Evolutionary conservation across 2,113 vertebrate species (phyloP), one percentile per base, ranked within the genome.

Genomic region (Tringa solitaria): DNA sequence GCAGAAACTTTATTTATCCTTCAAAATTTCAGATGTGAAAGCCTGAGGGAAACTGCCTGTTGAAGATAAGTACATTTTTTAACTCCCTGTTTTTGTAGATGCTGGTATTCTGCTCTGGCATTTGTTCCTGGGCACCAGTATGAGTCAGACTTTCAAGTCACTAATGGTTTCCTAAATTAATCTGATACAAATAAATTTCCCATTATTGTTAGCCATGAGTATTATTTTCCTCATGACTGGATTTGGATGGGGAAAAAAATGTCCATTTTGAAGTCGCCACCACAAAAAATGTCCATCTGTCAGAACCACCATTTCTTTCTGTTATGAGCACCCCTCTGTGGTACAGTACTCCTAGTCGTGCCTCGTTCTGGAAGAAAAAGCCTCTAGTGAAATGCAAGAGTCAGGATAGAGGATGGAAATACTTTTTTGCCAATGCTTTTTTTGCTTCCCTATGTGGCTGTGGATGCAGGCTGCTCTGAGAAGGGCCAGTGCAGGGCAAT

Each of bases 121-220:
- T 4, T 21, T 15, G 56, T 80, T 92, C 19, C 79, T 77, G 30
- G 68, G 27, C 56, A 90, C 92, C 69, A 27, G 43, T 50, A 75
- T 92, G 90, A 95, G 64, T 89, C 88, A 94, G 7, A 26, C 11
- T 86, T 94, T 70, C 48, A 75, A 68, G 88, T 89, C 88, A 90
- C 76, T 84, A 70, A 63, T 80, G 30, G 87, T 93, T 95, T 95
- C 73, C 73, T 72, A 57, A 81, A 89, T 78, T 75, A 89, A 75
- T 48, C 57, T 77, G 68, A 80, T 77, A 67, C 59, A 87, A 94
- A 93, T 48, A 73, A 79, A 85, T 84, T 89, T 61, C 19, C 15
- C 4, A 1, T 81, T 81, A 72, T 35, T 80, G 23, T 84, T 90
- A 81, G 24, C 48, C 8, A 10, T 39, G 15, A 61, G 14, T 84